Evolutionary conservation across 2,113 vertebrate genomes (phyloP), one percentile per base, ranked within the genome.

Genomic region (Ceyx cyanopectus): DNA sequence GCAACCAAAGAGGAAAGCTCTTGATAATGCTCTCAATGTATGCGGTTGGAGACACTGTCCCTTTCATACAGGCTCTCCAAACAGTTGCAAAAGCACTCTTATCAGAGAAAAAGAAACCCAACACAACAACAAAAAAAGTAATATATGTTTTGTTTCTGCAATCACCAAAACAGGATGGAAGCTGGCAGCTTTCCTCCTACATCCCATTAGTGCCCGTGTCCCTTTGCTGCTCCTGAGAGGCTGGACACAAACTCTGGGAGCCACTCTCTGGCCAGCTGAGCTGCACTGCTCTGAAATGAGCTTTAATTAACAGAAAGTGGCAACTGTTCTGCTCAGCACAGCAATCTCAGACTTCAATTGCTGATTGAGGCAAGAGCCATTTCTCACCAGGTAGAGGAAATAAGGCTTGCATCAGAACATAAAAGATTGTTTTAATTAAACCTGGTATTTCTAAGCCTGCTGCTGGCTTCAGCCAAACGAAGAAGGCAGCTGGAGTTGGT

Each of bases 401-500:
- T 94, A 95, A 95, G 83, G 75, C 78, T 93, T 90, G 81, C 85
- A 87, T 81, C 0, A 1, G 78, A 96, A 96, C 93, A 96, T 97
- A 97, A 97, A 97, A 93, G 92, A 95, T 96, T 95, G 94, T 94
- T 97, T 97, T 96, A 97, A 97, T 97, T 97, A 97, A 97, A 93
- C 57, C 74, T 79, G 62, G 87, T 96, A 87, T 95, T 97, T 96
- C 92, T 89, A 69, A 93, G 84, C 76, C 86, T 4, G 4, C 92
- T 94, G 77, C 95, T 95, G 85, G 74, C 92, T 90, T 87, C 67
- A 82, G 87, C 87, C 8, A 32, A 89, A 91, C 0, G 1, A 74
- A 75, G 22, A 51, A 81, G 67, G 75, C 72, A 92, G 93, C 72
- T 89, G 72, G 75, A 92, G 14, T 18, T 0, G 0, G 91, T 81